Conservation (phyloP, 1,140 invertebrate species). For the Stegodyphus dumicola region DNA sequence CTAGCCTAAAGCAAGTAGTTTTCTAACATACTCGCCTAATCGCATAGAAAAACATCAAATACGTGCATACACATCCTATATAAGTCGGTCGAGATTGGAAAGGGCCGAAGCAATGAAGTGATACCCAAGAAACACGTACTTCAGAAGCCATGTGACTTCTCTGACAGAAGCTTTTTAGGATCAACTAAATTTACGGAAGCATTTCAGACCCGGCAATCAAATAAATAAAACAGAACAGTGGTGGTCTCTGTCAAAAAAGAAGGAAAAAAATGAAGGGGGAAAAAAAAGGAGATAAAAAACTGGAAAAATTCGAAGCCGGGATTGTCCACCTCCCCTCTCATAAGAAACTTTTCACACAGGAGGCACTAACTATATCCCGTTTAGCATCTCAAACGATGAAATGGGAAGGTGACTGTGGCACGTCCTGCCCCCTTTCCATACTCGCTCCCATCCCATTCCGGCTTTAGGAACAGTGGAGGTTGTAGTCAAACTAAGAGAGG, state of each 20-base stretch:
- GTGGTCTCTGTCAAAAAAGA: slow-evolving; percentile 42
- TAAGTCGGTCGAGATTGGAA: no score
- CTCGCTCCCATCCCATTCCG: background rate
- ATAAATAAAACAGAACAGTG: slow-evolving; percentile 29
- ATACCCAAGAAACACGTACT: background rate
- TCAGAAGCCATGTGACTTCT: no score
- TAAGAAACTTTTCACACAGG: slow-evolving; percentile 56
- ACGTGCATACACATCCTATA: no score
- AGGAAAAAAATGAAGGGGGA: background rate
- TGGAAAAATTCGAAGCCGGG: slow-evolving; percentile 1
- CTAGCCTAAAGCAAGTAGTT: no score
- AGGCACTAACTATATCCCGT: slow-evolving; percentile 58
- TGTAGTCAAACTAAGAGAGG: slow-evolving; percentile 51
- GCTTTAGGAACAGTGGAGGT: slow-evolving; percentile 47
- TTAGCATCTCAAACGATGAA: slow-evolving; percentile 61
- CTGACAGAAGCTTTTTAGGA: no score
- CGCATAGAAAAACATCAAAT: no score
- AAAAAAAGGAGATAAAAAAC: slow-evolving; percentile 6
- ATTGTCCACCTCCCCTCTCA: slow-evolving; percentile 30
- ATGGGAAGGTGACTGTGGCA: slow-evolving; percentile 57
- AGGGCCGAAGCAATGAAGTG: no score
- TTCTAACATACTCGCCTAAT: no score
- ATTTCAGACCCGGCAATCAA: slow-evolving; percentile 1
- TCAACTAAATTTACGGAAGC: no score
- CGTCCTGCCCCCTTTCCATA: background rate